Evolutionary conservation across 2,888 invertebrate genomes (phyloP), one percentile per base, ranked within the genome.

Genomic region (Eupeodes luniger): DNA sequence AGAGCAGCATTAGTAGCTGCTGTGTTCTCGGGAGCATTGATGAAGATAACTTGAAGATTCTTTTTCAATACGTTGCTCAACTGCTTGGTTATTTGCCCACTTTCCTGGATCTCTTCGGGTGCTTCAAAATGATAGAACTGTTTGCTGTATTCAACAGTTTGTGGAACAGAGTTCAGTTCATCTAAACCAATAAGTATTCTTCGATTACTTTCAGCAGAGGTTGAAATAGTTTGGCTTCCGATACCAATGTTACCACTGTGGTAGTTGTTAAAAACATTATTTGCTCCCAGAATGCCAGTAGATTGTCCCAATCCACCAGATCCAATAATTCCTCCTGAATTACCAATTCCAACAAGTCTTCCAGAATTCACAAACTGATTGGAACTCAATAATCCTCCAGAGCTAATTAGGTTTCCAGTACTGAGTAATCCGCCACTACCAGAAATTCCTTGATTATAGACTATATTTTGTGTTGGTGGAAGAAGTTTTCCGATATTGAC

Each of bases 1-100:
- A 92, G 77, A 53, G 92, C 92, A 64, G 92, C 92, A 89, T 92
- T 90, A 19, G 90, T 90, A 49, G 92, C 59, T 0, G 90, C 92
- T 5, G 91, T 91, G 44, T 91, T 92, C 89, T 92, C 92, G 0
- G 92, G 92, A 5, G 91, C 89, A 89, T 91, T 91, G 19, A 92
- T 92, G 70, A 92, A 92, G 62, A 92, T 90, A 3, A 92, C 91
- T 19, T 91, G 91, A 4, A 92, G 90, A 67, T 90, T 91, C 88
- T 92, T 92, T 61, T 92, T 91, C 0, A 91, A 49, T 0, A 91
- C 75, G 10, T 90, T 90, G 5, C 90, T 90, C 19, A 91, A 89
- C 34, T 91, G 90, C 16, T 89, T 89, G 0, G 89, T 88, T 0
- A 90, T 90, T 57, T 90, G 89, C 4, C 88, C 85, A 75, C 91